Evolutionary conservation across 2,113 vertebrate species (phyloP).

Genomic region (Illadopsis cleaveri): DNA sequence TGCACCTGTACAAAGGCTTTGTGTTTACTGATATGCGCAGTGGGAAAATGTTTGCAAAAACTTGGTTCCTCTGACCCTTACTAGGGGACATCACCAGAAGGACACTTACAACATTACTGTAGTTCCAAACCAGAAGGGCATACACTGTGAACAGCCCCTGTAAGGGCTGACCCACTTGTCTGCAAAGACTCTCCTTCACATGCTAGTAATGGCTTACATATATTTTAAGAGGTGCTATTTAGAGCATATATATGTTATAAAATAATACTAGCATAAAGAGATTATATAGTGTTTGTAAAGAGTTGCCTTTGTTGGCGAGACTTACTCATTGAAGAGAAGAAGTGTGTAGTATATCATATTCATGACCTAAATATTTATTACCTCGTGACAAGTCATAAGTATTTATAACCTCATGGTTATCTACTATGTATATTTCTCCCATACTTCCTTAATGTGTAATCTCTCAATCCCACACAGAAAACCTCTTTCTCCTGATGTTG

Average conservation of each 20-base stretch:
- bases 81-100: neutral
- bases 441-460: neutral
- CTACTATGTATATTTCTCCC: neutral
- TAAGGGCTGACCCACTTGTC: neutral
- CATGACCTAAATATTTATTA: neutral
- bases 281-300: neutral
- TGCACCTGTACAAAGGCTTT: neutral
- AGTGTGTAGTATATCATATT: neutral
- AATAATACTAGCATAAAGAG: neutral
- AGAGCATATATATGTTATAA: neutral
- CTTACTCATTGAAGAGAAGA: neutral
- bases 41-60: neutral
- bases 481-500: neutral
- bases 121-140: neutral
- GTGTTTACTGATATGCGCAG: rapidly evolving
- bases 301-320: neutral
- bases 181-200: neutral
- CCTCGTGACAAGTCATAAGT: neutral
- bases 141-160: neutral
- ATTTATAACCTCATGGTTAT: neutral
- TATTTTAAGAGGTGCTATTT: neutral
- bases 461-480: neutral
- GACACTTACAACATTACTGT: neutral
- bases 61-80: neutral
- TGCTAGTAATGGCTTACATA: no score